Percentiles rank a stretch among this genome's conserved stretches.
Evolutionary conservation across 2,797 vertebrate species (phyloP).

Genomic region (Erethizon dorsatum): DNA sequence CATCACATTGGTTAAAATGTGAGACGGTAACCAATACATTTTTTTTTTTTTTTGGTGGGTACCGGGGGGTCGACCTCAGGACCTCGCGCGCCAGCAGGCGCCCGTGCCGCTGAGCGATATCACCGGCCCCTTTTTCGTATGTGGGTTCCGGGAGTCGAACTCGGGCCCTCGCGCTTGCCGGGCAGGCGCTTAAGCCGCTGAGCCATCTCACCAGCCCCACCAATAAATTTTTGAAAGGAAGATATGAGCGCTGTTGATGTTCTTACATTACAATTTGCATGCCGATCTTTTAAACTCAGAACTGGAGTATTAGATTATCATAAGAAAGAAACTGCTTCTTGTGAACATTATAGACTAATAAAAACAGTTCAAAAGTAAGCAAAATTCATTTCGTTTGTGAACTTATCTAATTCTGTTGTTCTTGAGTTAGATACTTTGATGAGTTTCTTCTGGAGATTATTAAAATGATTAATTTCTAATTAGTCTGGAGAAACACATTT

Average conservation of each 20-base stretch:
- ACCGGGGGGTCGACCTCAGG: too few relatives aligned
- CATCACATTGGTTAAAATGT: not conserved
- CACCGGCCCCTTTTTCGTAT: too few relatives aligned
- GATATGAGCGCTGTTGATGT: not conserved
- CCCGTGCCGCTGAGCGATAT: too few relatives aligned
- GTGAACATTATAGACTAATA: not conserved
- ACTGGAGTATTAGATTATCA: not conserved
- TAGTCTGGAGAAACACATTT: slow-evolving; percentile 61
- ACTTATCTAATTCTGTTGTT: not conserved
- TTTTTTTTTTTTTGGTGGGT: not conserved
- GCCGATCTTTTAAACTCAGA: not conserved
- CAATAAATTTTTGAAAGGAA: not conserved
- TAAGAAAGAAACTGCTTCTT: not conserved
- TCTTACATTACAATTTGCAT: not conserved
- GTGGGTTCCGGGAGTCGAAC: too few relatives aligned
- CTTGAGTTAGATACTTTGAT: slow-evolving; percentile 45
- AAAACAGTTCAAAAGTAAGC: slow-evolving; percentile 22
- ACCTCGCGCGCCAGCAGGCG: too few relatives aligned
- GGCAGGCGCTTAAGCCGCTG: too few relatives aligned
- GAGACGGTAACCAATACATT: not conserved
- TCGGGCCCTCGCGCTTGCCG: too few relatives aligned
- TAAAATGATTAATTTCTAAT: slow-evolving; percentile 64
- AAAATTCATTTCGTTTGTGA: not conserved
- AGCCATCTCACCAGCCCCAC: not conserved
- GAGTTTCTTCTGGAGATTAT: slow-evolving; percentile 66